These are phyloP conservation scores for Macrosiphum euphorbiae DNA, from an alignment of 2,888 invertebrate species.

Conservation along the genomic window DNA sequence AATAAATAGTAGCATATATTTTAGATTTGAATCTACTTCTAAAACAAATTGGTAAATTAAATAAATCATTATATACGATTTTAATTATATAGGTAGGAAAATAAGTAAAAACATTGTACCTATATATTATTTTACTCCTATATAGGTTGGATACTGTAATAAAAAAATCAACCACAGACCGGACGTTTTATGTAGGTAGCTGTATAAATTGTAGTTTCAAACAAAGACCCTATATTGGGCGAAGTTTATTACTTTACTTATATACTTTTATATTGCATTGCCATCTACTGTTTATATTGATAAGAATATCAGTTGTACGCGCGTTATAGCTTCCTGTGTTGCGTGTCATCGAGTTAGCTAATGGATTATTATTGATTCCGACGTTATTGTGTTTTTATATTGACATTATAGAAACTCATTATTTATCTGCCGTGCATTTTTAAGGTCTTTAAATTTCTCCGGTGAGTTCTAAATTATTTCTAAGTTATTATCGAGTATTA, in stretches of 20 bases:
- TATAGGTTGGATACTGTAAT: not conserved
- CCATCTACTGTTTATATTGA: constrained; percentile 5
- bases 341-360: constrained; percentile 5
- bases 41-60: not conserved
- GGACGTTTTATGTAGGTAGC: not conserved
- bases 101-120: not conserved
- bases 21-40: not conserved
- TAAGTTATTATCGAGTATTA: not conserved
- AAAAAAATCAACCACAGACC: not conserved
- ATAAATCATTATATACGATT: not conserved
- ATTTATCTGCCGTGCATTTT: not conserved
- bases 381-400: not conserved
- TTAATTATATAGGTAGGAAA: not conserved
- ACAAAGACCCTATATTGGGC: not conserved
- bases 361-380: constrained; percentile 37
- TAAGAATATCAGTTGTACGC: not conserved
- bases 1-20: not conserved
- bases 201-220: not conserved
- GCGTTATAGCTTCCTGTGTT: not conserved
- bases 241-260: constrained; percentile 2
- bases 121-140: not conserved
- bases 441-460: not conserved
- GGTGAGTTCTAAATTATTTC: not conserved
- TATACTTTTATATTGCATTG: not conserved
- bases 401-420: not conserved